Percentiles rank a stretch among this genome's conserved stretches.
These are phyloP conservation scores for Heterotilapia buettikoferi DNA, from an alignment of 2,113 vertebrate species.

Conservation along the genomic window DNA sequence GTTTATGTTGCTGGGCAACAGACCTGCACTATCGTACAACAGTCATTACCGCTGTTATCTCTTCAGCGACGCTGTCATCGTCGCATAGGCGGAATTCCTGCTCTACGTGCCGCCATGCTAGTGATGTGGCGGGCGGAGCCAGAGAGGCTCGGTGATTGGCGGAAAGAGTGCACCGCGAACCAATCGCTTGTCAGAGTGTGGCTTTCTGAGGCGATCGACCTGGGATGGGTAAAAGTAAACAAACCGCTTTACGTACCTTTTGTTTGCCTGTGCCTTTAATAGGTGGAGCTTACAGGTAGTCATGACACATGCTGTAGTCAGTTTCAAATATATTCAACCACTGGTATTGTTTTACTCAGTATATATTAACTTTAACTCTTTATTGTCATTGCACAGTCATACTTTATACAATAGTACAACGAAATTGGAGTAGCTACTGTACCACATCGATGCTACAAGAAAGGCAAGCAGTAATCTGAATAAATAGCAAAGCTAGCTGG, in stretches of 20 bases:
- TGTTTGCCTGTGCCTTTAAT: neutral
- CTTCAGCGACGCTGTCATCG: neutral
- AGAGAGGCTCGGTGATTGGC: conserved; percentile 35
- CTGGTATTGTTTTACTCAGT: neutral
- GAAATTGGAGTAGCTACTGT: neutral
- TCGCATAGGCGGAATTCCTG: conserved; percentile 54
- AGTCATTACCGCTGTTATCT: conserved; percentile 3
- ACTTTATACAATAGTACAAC: neutral
- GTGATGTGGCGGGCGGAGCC: conserved; percentile 45
- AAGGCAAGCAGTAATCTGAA: neutral
- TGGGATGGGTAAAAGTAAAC: neutral
- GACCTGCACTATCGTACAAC: neutral
- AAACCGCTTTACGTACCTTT: neutral
- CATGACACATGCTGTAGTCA: neutral
- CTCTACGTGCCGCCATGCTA: conserved; percentile 43
- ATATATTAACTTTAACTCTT: neutral
- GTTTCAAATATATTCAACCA: neutral
- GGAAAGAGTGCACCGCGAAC: neutral
- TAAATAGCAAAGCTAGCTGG: neutral
- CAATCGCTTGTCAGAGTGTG: conserved; percentile 33
- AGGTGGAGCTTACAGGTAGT: neutral
- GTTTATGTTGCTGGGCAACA: conserved; percentile 17
- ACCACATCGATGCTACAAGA: neutral
- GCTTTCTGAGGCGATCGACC: neutral
- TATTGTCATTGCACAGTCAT: neutral